Base-by-base conservation (phyloP, 2,113 vertebrate genomes). In the Mobula hypostoma region DNA sequence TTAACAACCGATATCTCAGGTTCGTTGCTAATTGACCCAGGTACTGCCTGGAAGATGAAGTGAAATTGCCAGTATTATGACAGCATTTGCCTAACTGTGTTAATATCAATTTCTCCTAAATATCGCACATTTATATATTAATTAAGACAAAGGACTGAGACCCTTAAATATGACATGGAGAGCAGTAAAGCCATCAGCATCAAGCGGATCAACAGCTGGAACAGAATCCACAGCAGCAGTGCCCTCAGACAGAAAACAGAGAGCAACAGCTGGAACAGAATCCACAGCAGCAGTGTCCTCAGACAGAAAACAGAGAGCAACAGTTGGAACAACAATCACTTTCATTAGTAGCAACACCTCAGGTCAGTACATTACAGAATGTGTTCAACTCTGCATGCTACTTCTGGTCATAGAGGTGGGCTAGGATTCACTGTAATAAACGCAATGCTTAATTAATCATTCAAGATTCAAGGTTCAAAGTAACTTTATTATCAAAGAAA, bases 91-190 rank as follows among this genome's bases (percentile, higher is more conserved):
- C 19, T 8, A 87, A 87, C 48, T 93, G 91, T 76, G 21, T 56
- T 17, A 74, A 76, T 70, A 40, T 92, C 66, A 36, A n/a, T 40
- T 92, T 40, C 17, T 48, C 36, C 27, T 93, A 74, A 93, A 93
- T 56, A 74, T 76, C 61, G 91, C 91, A 68, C 91, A 12, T 93
- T 74, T 74, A 48, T 74, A 74, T 93, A 93, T 93, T 74, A 93
- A 93, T 93, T 74, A 93, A 93, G 48, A 93, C 70, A 21, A 74
- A 93, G 91, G 91, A 93, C 68, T 48, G 91, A 70, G 91, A 74
- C 91, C 8, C 70, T 93, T 93, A 93, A 40, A 40, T 48, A 56
- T 70, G 17, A 27, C 91, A 56, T 56, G 91, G 91, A 93, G 36
- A 74, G 21, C 91, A 74, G 91, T 76, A 72, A 93, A 36, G 68